phyloP scores from a whole-genome alignment of 2,797 vertebrate species.

The Benthosema pterotum region DNA sequence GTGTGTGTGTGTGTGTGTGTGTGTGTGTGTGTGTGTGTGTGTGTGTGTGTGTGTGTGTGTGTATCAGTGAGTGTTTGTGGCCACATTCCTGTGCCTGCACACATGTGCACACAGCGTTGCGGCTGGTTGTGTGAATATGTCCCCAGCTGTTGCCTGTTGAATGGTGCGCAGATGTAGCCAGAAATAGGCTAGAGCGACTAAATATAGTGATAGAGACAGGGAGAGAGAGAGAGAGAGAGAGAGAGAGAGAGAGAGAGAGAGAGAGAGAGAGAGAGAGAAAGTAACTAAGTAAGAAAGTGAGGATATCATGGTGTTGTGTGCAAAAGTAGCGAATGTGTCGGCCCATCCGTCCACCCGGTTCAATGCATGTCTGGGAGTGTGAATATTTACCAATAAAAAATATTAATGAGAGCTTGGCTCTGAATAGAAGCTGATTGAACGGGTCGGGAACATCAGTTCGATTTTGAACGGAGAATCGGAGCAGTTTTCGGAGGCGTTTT shows the following conservation, averaged over 20 bases:
- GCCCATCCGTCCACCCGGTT: no score
- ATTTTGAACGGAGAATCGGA: no score
- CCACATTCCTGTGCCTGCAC: neutral
- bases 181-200: constrained; percentile 74
- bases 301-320: no score
- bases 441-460: no score
- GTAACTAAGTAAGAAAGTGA: no score
- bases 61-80: constrained; percentile 23
- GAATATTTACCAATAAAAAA: no score
- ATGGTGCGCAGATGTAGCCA: constrained; percentile 69
- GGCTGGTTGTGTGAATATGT: constrained; percentile 49
- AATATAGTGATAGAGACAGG: constrained; percentile 56
- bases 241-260: neutral
- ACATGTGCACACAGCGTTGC: constrained; percentile 27
- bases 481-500: no score
- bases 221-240: constrained; percentile 14
- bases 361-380: no score
- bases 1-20: constrained; percentile 32
- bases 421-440: no score
- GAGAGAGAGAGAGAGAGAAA: constrained; percentile 17
- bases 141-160: constrained; percentile 78
- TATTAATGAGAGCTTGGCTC: no score
- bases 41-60: constrained; percentile 28
- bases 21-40: constrained; percentile 37
- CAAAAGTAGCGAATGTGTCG: no score